Conservation (phyloP, 2,113 vertebrate species). For the Poeciliopsis occidentalis region DNA sequence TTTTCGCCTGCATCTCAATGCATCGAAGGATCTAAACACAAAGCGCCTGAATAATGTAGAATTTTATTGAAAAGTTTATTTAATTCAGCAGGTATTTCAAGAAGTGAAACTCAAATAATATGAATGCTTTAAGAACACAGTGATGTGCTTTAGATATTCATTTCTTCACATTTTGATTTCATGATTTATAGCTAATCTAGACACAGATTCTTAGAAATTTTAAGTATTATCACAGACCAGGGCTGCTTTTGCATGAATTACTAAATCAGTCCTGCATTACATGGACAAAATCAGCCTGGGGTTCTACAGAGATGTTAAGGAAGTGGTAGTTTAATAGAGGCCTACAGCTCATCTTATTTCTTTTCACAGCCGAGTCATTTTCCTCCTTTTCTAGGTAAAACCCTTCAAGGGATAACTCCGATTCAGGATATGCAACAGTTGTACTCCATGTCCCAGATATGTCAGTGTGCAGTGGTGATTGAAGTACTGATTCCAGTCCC, state of each 20-base stretch:
- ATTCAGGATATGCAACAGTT: background rate
- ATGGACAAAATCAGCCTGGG: background rate
- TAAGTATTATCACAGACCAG: too few species aligned
- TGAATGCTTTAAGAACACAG: background rate
- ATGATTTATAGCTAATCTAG: background rate
- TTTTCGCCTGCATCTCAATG: background rate
- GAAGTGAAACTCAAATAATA: background rate
- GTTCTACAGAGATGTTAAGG: background rate
- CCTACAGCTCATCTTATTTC: background rate
- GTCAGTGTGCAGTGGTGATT: background rate
- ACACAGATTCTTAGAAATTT: background rate
- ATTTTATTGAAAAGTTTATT: background rate
- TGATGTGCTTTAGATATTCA: background rate
- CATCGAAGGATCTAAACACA: background rate
- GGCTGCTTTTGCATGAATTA: background rate
- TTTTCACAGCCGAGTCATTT: background rate
- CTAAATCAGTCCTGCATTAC: too few species aligned
- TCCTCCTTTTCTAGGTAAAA: background rate
- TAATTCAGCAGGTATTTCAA: background rate
- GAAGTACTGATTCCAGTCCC: background rate
- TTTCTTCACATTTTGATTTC: background rate
- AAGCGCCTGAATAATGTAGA: background rate
- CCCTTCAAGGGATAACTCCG: background rate
- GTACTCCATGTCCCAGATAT: background rate
- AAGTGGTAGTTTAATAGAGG: too few species aligned